Percentiles rank a stretch among this genome's conserved stretches.
phyloP scores from a whole-genome alignment of 2,888 invertebrate species.

The Lordiphosa fenestrarum region DNA sequence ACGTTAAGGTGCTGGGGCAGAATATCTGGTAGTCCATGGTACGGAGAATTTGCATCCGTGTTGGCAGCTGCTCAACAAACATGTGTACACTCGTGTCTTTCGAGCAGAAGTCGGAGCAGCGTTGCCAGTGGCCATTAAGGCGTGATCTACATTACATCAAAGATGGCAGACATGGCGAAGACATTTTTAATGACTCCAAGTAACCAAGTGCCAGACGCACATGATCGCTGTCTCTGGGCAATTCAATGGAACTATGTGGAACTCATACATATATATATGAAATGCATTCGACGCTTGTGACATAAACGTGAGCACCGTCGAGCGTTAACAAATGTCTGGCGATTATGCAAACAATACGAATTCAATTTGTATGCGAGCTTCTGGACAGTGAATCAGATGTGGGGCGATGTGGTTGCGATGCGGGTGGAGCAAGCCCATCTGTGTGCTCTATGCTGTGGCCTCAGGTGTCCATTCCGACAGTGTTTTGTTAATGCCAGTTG shows the following conservation, averaged over 20 bases:
- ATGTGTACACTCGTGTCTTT: background rate
- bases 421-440: slow-evolving; percentile 46
- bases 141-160: slow-evolving; percentile 24
- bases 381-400: slow-evolving; percentile 31
- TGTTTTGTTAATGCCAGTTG: slow-evolving; percentile 72
- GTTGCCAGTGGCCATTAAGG: slow-evolving; percentile 43
- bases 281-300: slow-evolving; percentile 57
- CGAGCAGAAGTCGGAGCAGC: background rate
- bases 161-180: slow-evolving; percentile 9
- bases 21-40: slow-evolving; percentile 51
- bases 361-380: slow-evolving; percentile 68
- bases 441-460: slow-evolving; percentile 34
- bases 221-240: slow-evolving; percentile 19
- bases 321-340: slow-evolving; percentile 54
- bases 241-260: slow-evolving; percentile 41
- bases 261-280: slow-evolving; percentile 19
- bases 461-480: slow-evolving; percentile 54
- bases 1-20: slow-evolving; percentile 47
- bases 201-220: slow-evolving; percentile 43
- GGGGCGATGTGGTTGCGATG: slow-evolving; percentile 28
- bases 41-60: slow-evolving; percentile 39
- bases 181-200: slow-evolving; percentile 22
- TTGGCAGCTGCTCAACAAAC: slow-evolving; percentile 66
- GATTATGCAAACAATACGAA: slow-evolving; percentile 68
- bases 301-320: slow-evolving; percentile 68